These are phyloP conservation scores for Lithophane semibrunnea DNA, from an alignment of 2,888 invertebrate species.

Conservation along the genomic window DNA sequence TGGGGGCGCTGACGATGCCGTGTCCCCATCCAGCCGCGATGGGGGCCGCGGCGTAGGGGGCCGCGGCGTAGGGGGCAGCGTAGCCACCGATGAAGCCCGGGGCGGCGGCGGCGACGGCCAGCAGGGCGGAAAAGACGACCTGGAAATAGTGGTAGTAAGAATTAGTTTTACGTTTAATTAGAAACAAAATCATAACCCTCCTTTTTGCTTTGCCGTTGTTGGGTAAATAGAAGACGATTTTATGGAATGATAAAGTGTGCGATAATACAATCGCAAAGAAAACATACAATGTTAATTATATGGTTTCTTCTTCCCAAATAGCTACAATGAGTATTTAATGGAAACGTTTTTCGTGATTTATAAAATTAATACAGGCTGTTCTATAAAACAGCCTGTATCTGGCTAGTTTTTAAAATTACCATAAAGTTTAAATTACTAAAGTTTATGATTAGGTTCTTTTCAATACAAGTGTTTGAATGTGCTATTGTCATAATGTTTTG, in stretches of 20 bases:
- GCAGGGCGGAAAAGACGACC: slow-evolving; percentile 88
- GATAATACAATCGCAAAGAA: not conserved
- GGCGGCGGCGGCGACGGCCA: slow-evolving; percentile 85
- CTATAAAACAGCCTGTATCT: not conserved
- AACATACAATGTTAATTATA: not conserved
- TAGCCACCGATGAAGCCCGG: slow-evolving; percentile 85
- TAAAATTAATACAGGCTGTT: too few relatives aligned
- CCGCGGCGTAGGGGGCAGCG: slow-evolving; percentile 72
- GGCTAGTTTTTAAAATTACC: not conserved
- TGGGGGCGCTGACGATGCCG: slow-evolving; percentile 81
- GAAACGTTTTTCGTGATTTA: not conserved
- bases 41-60: slow-evolving; percentile 77
- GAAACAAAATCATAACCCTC: too few relatives aligned
- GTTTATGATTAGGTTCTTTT: not conserved
- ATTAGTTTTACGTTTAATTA: not conserved
- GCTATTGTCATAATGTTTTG: not conserved
- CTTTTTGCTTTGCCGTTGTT: too few relatives aligned
- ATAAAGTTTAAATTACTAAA: not conserved
- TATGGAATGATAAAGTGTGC: not conserved
- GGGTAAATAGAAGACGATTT: not conserved
- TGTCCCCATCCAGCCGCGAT: slow-evolving; percentile 69
- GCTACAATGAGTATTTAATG: not conserved
- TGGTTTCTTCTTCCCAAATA: not conserved
- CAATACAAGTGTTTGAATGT: too few relatives aligned
- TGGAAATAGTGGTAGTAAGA: slow-evolving; percentile 67